Conservation (phyloP, 1,140 invertebrate genomes). For the Eupristina koningsbergeri region DNA sequence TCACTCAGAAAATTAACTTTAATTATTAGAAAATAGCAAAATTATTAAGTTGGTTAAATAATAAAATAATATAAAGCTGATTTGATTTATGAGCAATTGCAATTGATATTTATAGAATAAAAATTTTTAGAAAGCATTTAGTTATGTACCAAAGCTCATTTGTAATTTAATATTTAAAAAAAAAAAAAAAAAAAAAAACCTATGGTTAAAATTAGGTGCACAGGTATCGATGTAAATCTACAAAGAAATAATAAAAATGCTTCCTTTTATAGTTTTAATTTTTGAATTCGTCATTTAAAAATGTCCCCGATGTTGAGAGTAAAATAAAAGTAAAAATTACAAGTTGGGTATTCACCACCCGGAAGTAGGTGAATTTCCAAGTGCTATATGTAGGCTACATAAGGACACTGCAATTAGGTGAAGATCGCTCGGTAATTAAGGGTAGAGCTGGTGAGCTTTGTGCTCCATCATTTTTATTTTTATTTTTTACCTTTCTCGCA, state of each 20-base stretch:
- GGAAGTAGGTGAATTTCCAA: constrained; percentile 42
- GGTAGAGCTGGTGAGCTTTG: constrained; percentile 14
- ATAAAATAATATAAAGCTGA: too few species aligned
- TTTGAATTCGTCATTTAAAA: neutral
- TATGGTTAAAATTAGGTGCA: too few species aligned
- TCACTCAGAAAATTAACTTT: neutral
- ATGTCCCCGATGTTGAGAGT: neutral
- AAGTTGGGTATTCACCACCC: constrained; percentile 9
- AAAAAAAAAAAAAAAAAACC: too few species aligned
- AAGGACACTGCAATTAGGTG: constrained; percentile 48
- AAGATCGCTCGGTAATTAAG: constrained; percentile 45
- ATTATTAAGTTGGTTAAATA: too few species aligned
- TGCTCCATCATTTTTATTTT: neutral
- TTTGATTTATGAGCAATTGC: too few species aligned
- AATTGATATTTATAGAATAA: too few species aligned
- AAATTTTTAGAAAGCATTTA: too few species aligned
- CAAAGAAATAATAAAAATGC: too few species aligned
- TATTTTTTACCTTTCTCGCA: neutral
- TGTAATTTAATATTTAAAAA: too few species aligned
- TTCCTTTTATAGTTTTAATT: neutral
- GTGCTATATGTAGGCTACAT: constrained; percentile 18
- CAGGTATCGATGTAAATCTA: too few species aligned
- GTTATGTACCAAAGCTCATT: too few species aligned
- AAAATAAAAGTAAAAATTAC: neutral
- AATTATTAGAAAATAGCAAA: too few species aligned